These are phyloP conservation scores for Cryptomyrus ogoouensis DNA, from an alignment of 2,113 vertebrate genomes.

Conservation along the genomic window DNA sequence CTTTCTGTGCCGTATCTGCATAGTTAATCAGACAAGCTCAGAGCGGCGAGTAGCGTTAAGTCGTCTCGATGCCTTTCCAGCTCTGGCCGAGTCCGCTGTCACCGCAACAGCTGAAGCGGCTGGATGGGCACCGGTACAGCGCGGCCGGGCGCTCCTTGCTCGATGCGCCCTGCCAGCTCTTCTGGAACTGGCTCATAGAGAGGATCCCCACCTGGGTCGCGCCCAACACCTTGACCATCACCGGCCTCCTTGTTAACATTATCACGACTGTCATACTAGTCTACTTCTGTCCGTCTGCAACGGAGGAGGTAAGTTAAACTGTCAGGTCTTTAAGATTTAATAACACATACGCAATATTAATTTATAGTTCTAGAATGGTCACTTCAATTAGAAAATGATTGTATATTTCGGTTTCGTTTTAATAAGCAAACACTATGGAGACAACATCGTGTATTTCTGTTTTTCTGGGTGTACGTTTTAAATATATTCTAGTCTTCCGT, in stretches of 20 bases:
- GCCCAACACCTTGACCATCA: conserved; percentile 84
- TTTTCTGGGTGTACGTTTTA: background rate
- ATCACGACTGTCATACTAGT: conserved; percentile 72
- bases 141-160: conserved; percentile 74
- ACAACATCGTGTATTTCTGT: background rate
- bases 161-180: conserved; percentile 81
- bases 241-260: conserved; percentile 76
- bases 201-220: conserved; percentile 78
- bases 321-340: background rate
- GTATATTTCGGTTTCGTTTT: background rate
- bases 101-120: conserved; percentile 77
- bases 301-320: conserved; percentile 78
- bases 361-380: background rate
- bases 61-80: conserved; percentile 21
- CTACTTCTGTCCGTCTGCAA: conserved; percentile 76
- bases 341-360: background rate
- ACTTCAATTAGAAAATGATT: background rate
- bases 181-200: conserved; percentile 85
- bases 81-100: conserved; percentile 73
- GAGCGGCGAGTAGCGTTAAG: background rate
- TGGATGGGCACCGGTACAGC: conserved; percentile 87
- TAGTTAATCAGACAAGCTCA: background rate
- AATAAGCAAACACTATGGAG: background rate
- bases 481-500: background rate
- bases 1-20: background rate